These are phyloP conservation scores for Prosapia bicincta DNA, from an alignment of 2,888 invertebrate species.

Conservation along the genomic window DNA sequence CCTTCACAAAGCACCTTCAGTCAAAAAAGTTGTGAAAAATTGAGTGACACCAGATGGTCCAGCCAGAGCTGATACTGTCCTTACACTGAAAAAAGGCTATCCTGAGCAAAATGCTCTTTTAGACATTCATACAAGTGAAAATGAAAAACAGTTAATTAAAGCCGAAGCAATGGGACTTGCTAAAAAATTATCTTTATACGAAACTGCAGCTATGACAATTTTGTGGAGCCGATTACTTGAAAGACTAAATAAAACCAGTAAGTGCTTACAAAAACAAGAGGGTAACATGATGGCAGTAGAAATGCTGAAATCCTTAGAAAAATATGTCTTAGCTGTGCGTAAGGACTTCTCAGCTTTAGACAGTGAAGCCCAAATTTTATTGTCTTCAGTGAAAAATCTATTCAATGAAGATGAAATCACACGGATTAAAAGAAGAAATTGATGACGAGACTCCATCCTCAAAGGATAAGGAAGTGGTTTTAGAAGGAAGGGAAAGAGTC, in stretches of 20 bases:
- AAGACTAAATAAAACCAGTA: background rate
- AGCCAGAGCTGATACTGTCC: background rate
- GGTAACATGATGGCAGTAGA: background rate
- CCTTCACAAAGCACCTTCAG: background rate
- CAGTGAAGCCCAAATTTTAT: background rate
- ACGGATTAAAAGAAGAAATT: background rate
- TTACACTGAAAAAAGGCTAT: background rate
- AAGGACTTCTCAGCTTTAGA: background rate
- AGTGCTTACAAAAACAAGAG: background rate
- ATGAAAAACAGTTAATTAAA: background rate
- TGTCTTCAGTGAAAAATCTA: background rate
- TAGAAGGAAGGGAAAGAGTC: background rate
- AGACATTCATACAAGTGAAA: background rate
- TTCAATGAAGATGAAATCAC: background rate
- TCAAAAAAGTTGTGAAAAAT: background rate
- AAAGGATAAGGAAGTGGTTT: background rate
- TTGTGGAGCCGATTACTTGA: background rate
- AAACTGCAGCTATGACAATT: background rate
- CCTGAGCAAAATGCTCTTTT: background rate
- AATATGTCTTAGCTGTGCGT: background rate
- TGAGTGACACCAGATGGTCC: background rate
- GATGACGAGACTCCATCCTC: background rate
- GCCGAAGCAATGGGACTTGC: background rate
- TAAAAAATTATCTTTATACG: no score
- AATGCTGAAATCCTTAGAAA: background rate